Conservation (phyloP, 1,140 invertebrate species). For the Agraylea sexmaculata region DNA sequence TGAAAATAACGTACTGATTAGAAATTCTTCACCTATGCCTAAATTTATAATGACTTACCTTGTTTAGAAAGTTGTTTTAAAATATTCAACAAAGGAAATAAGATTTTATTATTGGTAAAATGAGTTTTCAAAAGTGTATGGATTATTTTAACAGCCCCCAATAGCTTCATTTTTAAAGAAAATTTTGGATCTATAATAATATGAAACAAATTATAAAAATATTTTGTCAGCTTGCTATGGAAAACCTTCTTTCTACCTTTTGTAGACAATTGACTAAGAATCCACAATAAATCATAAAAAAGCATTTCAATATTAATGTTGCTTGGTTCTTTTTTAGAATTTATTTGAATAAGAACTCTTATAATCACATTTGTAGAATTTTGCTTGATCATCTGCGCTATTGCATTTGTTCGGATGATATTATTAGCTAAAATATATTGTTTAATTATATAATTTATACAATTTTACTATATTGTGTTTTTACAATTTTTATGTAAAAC, state of each 20-base stretch:
- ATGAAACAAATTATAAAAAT: conserved; percentile 12
- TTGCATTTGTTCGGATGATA: conserved; percentile 24
- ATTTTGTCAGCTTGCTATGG: background rate
- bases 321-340: conserved; percentile 25
- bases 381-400: conserved; percentile 33
- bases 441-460: conserved; percentile 1
- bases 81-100: conserved; percentile 49
- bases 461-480: conserved; percentile 1
- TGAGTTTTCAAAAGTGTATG: conserved; percentile 48
- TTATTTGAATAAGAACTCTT: conserved; percentile 32
- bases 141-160: conserved; percentile 47
- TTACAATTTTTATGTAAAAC: conserved; percentile 1
- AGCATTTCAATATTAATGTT: conserved; percentile 30
- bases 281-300: conserved; percentile 36
- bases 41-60: conserved; percentile 33
- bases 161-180: conserved; percentile 44
- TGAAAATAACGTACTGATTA: conserved; percentile 27
- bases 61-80: conserved; percentile 52
- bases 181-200: conserved; percentile 51
- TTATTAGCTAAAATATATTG: conserved; percentile 27
- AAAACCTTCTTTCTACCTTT: conserved; percentile 20
- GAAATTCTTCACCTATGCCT: background rate
- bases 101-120: conserved; percentile 45
- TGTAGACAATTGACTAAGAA: conserved; percentile 34
- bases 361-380: conserved; percentile 36